phyloP scores from a whole-genome alignment of 2,113 vertebrate species.

The Solenodon paradoxus region DNA sequence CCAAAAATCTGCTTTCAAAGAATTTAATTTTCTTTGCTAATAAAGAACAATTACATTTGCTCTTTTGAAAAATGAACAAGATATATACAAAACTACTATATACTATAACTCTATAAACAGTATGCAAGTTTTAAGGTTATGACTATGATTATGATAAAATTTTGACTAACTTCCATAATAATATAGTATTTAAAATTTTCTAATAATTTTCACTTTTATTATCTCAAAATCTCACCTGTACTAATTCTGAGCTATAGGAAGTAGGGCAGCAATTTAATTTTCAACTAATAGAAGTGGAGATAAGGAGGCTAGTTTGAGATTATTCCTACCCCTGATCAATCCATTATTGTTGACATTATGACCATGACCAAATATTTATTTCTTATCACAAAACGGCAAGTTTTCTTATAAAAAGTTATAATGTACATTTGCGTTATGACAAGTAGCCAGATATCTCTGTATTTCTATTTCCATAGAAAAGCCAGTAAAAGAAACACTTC shows the following conservation, averaged over 20 bases:
- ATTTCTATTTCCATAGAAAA: background rate
- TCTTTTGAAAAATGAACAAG: background rate
- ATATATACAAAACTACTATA: background rate
- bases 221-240: background rate
- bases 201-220: slow-evolving; percentile 1
- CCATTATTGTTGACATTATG: background rate
- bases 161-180: background rate
- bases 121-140: background rate
- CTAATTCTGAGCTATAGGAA: background rate
- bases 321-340: background rate
- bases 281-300: background rate
- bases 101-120: background rate
- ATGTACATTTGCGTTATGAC: background rate
- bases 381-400: background rate
- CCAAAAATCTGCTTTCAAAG: background rate
- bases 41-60: background rate
- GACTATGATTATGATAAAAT: background rate
- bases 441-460: background rate
- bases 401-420: background rate
- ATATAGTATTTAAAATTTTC: background rate
- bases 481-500: background rate
- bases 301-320: background rate
- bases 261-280: background rate
- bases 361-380: background rate
- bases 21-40: slow-evolving; percentile 10